Base-by-base conservation (phyloP, 2,888 invertebrate species). In the Andrena trimmerana region DNA sequence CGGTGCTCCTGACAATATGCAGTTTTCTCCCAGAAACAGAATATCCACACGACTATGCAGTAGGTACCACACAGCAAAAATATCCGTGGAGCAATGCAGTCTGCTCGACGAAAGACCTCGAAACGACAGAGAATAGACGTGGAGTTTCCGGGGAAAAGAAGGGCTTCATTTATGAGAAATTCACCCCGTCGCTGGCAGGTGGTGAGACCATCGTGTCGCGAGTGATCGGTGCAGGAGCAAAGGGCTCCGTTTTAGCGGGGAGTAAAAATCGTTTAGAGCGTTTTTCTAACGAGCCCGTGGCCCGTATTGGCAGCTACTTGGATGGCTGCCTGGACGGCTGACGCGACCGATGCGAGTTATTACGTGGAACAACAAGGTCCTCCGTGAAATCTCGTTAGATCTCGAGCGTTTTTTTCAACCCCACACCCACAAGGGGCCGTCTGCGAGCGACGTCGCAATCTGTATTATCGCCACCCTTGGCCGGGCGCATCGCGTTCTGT, bases 261-360 rank as follows among this genome's bases (percentile, higher is more conserved):
- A 20, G 63, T 16, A 13, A 69, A 69, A 83, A 59, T 54, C 70
- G 65, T 80, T 78, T 74, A 69, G 52, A 78, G 54, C 65, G 52
- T 73, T 67, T 71, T 59, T 74, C 67, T 73, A 75, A 84, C 76
- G 78, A 82, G 20, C 54, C 59, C 8, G n/a, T 73, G 54, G 59
- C 27, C 50, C 60, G 74, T 79, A 82, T 82, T 81, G 81, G 63
- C 85, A 85, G 85, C 65, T 75, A 65, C 48, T 86, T 88, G 88
- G 85, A 83, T 36, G 33, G 20, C 52, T 68, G 86, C 83, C 88
- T 67, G 72, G 62, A 8, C 31, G 68, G 65, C 52, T 70, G 81
- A 75, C 84, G 48, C 52, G 59, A 24, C 33, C 54, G 75, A 71
- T 73, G 72, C 74, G 81, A 81, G 84, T 87, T 87, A 85, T 87